Conservation (phyloP, 2,888 invertebrate genomes). For the Drosophila parthenogenetica region DNA sequence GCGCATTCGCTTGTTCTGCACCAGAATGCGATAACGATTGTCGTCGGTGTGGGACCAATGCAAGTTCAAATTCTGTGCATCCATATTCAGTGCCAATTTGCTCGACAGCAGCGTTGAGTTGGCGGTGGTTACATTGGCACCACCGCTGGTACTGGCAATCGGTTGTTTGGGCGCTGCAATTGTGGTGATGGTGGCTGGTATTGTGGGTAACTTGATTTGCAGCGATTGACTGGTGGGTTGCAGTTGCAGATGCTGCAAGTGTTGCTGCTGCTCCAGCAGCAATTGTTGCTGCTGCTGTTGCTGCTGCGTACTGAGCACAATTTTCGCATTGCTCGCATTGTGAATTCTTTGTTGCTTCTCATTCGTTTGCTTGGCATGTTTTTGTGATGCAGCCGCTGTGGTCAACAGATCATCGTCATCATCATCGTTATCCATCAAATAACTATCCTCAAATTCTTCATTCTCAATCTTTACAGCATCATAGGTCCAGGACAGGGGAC, state of each 20-base stretch:
- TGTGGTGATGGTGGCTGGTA: constrained; percentile 82
- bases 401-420: constrained; percentile 82
- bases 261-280: constrained; percentile 79
- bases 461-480: constrained; percentile 84
- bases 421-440: constrained; percentile 80
- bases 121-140: constrained; percentile 41
- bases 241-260: constrained; percentile 77
- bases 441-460: constrained; percentile 84
- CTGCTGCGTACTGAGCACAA: constrained; percentile 44
- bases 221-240: constrained; percentile 80
- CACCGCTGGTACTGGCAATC: constrained; percentile 69
- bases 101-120: constrained; percentile 65
- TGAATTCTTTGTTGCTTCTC: constrained; percentile 65
- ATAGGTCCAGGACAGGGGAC: constrained; percentile 85
- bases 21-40: constrained; percentile 84
- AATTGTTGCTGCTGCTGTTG: constrained; percentile 73
- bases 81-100: constrained; percentile 55
- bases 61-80: constrained; percentile 62
- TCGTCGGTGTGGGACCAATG: constrained; percentile 80
- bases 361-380: constrained; percentile 76
- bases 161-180: constrained; percentile 61
- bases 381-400: constrained; percentile 76
- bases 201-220: constrained; percentile 81
- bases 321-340: constrained; percentile 31
- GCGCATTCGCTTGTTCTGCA: constrained; percentile 84